phyloP scores from a whole-genome alignment of 2,888 invertebrate genomes.

The Lysandra coridon region DNA sequence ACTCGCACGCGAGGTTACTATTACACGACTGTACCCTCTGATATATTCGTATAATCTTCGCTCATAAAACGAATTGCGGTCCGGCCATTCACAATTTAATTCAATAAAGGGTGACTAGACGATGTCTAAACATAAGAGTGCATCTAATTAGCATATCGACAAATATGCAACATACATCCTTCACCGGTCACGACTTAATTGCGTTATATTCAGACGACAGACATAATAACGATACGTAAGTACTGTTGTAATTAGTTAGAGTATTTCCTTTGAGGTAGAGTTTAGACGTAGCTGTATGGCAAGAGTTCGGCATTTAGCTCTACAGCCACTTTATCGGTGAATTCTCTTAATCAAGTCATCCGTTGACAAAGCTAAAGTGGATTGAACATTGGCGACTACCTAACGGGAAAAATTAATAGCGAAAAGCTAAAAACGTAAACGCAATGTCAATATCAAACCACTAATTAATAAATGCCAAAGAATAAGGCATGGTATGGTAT shows the following conservation, averaged over 20 bases:
- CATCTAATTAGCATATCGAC: slow-evolving; percentile 21
- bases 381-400: neutral
- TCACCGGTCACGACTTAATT: slow-evolving; percentile 16
- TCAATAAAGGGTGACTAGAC: neutral
- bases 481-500: neutral
- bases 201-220: neutral
- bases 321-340: slow-evolving; percentile 2
- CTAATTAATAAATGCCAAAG: neutral
- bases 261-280: neutral
- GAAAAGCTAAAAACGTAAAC: neutral
- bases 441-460: neutral
- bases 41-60: slow-evolving; percentile 3
- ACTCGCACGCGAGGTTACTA: neutral
- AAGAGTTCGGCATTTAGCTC: neutral
- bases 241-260: neutral
- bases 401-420: neutral
- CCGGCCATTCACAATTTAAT: neutral
- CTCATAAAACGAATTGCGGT: neutral
- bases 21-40: neutral
- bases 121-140: neutral
- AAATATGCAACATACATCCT: slow-evolving; percentile 2
- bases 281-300: neutral
- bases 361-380: neutral
- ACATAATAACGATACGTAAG: slow-evolving; percentile 2
- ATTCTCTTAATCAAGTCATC: neutral